Base-by-base conservation (phyloP, 1,140 invertebrate genomes). In the Tetramorium parvispinum region DNA sequence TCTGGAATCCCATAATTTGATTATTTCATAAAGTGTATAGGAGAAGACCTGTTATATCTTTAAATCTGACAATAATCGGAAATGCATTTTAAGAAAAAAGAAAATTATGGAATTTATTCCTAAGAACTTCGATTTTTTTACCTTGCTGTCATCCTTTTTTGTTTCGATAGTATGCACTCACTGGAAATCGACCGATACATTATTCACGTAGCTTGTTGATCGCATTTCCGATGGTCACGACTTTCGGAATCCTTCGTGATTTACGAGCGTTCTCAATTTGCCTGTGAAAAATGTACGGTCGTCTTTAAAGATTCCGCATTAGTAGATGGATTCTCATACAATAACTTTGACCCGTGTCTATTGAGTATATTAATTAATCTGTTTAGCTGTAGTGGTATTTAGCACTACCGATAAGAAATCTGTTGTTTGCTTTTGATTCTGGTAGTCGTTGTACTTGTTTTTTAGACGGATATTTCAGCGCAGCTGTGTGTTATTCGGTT, bases 381-480 rank as follows among this genome's bases (percentile, higher is more conserved):
- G n/a, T 43, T 78, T 55, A 61, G 32, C 18, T 40, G 46, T 46
- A 40, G 18, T 21, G 21, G 77, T 46, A 49, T 78, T 53, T n/a
- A 21, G 5, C 10, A 78, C 0, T 11, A 65, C 32, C 21, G 73
- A 85, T 65, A 65, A 78, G 49, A 43, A 78, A 78, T 78, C 37
- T 53, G 37, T 85, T 85, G 32, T 85, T 85, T 77, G 16, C 40
- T 40, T 85, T 85, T 76, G n/a, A 27, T 24, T 85, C 40, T 18
- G 61, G 13, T 46, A 24, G 8, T 53, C 61, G 18, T 16, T 43
- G 21, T 16, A 32, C 10, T 71, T 59, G 66, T 82, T 82, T 82
- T 32, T 82, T 18, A n/a, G 1, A 32, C 32, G 40, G 37, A 81
- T 65, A 77, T n/a, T 37, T 81, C 37, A 81, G 32, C 27, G 18